Base-by-base conservation (phyloP, 1,140 invertebrate species). In the Macrotrachela quadricornifera region DNA sequence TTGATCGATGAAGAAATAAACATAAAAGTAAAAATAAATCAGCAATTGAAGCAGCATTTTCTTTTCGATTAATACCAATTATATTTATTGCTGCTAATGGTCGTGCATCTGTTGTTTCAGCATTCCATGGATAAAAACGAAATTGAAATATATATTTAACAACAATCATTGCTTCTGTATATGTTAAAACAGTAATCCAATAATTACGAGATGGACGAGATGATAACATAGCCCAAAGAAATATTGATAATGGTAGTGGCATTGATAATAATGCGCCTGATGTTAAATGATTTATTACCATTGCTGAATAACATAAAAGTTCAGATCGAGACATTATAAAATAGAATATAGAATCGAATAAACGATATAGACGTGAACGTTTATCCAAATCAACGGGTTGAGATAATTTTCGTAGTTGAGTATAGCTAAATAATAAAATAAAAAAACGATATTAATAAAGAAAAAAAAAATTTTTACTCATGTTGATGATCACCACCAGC, bases 61-160 rank as follows among this genome's bases (percentile, higher is more conserved):
- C 74, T 58, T 80, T 79, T 59, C 81, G 78, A 69, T 91, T 81
- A 47, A 96, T 79, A 1, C 91, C 92, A 51, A 96, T 78, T 54
- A 96, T 85, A 54, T 81, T 76, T 0, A 85, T 81, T 0, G 80
- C 72, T 59, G 21, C 78, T 80, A 59, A 30, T 30, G 21, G 21
- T 4, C 21, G 21, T 30, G 21, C 91, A 80, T 1, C 85, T 83
- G 40, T 59, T 56, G 42, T 53, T 1, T 43, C 59, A 30, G 62
- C 54, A 58, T 67, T 70, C 63, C 62, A 69, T 14, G 62, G 64
- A 56, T 92, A 78, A 57, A 95, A 78, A 61, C 85, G 79, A 67
- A 95, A 87, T 78, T 96, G 91, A 70, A 90, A 96, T 59, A 96
- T 76, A 65, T 90, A 96, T 71, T 97, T 99, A 55, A 92, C 77